phyloP scores from a whole-genome alignment of 2,888 invertebrate species.

The Ormyrus thymus region DNA sequence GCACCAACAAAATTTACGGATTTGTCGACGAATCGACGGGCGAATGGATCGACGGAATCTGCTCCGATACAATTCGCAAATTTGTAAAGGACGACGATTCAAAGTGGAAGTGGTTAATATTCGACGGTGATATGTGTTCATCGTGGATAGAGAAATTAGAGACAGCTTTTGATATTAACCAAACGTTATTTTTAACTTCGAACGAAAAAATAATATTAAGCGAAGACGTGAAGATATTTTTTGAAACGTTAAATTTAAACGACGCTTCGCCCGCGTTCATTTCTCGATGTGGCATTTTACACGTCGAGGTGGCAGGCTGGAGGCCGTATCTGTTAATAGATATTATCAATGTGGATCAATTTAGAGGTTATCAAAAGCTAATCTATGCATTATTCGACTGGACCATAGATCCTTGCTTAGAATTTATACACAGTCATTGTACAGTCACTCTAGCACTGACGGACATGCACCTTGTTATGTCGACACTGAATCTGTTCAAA shows the following conservation, averaged over 20 bases:
- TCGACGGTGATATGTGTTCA: conserved; percentile 80
- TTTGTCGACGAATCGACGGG: conserved; percentile 77
- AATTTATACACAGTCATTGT: conserved; percentile 76
- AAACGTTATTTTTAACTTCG: conserved; percentile 78
- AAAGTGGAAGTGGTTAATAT: conserved; percentile 78
- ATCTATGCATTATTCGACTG: conserved; percentile 75
- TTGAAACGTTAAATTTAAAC: conserved; percentile 79
- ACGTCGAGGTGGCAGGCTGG: conserved; percentile 80
- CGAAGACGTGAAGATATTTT: conserved; percentile 77
- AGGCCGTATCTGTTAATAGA: conserved; percentile 73
- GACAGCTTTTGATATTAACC: conserved; percentile 77
- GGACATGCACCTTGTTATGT: conserved; percentile 70
- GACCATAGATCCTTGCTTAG: conserved; percentile 78
- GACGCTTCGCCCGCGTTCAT: conserved; percentile 79
- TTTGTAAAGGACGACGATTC: conserved; percentile 74
- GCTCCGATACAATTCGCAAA: conserved; percentile 74
- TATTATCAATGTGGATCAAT: conserved; percentile 58
- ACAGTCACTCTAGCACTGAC: conserved; percentile 69
- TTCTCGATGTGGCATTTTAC: conserved; percentile 81
- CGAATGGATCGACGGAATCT: conserved; percentile 77
- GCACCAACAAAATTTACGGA: conserved; percentile 78
- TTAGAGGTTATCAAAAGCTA: conserved; percentile 64
- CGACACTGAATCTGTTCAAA: conserved; percentile 69
- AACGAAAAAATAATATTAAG: conserved; percentile 79
- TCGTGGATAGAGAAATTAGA: conserved; percentile 80